A percentile compares a stretch with the other conserved stretches of the same genome.
phyloP scores from a whole-genome alignment of 1,140 invertebrate species.

The Platyscapa corneri region DNA sequence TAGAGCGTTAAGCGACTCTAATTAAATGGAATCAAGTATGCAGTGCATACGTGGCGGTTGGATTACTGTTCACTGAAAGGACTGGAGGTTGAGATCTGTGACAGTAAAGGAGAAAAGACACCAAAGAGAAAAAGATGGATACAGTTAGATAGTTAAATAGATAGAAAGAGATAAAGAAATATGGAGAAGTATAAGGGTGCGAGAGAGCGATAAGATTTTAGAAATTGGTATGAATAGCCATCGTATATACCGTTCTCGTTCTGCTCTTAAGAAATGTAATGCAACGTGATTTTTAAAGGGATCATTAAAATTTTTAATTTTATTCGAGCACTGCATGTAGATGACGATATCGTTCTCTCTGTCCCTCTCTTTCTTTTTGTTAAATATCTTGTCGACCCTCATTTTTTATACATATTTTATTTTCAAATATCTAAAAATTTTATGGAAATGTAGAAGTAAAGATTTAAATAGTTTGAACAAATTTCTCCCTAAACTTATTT shows the following conservation, averaged over 20 bases:
- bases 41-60: constrained; percentile 60
- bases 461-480: neutral
- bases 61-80: constrained; percentile 57
- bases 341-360: too few relatives aligned
- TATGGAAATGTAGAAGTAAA: neutral
- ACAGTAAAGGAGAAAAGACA: neutral
- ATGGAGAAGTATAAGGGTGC: neutral
- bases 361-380: neutral
- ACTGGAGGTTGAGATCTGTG: neutral
- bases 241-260: constrained; percentile 50
- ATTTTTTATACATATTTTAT: neutral
- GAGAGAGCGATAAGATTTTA: neutral
- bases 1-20: constrained; percentile 63
- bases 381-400: neutral
- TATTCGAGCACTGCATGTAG: constrained; percentile 51
- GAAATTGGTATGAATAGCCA: constrained; percentile 7
- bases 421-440: neutral
- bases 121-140: neutral
- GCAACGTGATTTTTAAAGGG: constrained; percentile 59
- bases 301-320: constrained; percentile 56
- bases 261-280: constrained; percentile 52
- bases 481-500: neutral
- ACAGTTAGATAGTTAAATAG: neutral
- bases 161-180: neutral
- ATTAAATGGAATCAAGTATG: constrained; percentile 70